Base-by-base conservation (phyloP, 1,140 invertebrate genomes). In the Argopecten irradians region DNA sequence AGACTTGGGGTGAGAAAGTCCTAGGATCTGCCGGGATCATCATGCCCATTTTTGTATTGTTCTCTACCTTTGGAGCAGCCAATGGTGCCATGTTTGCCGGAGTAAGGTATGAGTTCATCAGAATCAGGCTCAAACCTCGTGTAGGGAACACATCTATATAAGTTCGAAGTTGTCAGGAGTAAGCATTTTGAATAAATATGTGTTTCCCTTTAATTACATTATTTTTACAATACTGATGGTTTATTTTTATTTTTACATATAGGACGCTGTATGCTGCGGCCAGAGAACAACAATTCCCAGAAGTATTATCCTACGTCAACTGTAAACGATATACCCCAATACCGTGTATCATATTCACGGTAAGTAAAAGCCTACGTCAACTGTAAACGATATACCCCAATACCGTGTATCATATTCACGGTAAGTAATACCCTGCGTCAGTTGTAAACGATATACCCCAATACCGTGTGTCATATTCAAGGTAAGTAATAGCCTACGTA, bases 251-350 rank as follows among this genome's bases (percentile, higher is more conserved):
- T 86, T 86, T 32, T 82, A 14, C 7, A 82, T 86, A 35, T 84
- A 97, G 98, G 93, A 95, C 99, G 86, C 99, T 99, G 96, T 99
- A 98, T 95, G 98, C 98, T n/a, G 98, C 98, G n/a, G 98, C 98
- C 28, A 97, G 98, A 92, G 97, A 99, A 94, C 98, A 98, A 82
- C 98, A 99, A 95, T 98, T 99, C 98, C 98, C 98, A 0, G 97
- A 98, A 96, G 97, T 99, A 94, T 95, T 99, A 83, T 98, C 98
- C 0, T 99, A 99, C 98, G 98, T 99, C 91, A 98, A 98, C 96
- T 96, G 98, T 9, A 96, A 97, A 88, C 97, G 97, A 87, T 96
- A 98, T 55, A 99, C 98, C 0, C 98, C 98, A 11, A 97, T 98
- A 83, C 98, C 98, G 46, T 98, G 98, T 2, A 96, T 99, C 87